Evolutionary conservation across 2,888 invertebrate species (phyloP), one percentile per base, ranked within the genome.

Genomic region (Lepas anatifera): DNA sequence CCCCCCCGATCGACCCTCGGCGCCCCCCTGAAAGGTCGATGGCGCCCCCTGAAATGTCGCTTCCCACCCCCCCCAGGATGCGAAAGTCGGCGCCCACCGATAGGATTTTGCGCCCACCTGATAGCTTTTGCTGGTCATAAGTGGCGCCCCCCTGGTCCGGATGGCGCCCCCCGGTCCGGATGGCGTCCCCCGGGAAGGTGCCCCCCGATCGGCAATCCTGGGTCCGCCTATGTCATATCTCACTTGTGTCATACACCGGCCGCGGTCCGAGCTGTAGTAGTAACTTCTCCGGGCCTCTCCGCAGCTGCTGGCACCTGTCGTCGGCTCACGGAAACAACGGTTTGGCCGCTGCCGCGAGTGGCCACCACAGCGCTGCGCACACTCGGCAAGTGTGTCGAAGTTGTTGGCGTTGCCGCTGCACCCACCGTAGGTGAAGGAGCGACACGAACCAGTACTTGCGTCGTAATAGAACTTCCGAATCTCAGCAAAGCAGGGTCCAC

Each of bases 371-470:
- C 35, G 58, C 52, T 16, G 25, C 22, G 11, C 2, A 39, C 69
- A 69, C 27, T 41, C 69, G 25, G 63, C 39, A 3, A 27, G 66
- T 8, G 69, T 32, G 7, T 39, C 22, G 43, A 69, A 69, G 64
- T 69, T 69, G 69, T 69, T 69, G 13, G 35, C 69, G 64, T 64
- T 69, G 69, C 69, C 69, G 1, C 18, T 11, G 41, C 69, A 69
- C n/a, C 69, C 69, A 66, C 64, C 64, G 64, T 41, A 69, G 64
- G n/a, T 41, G 69, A 69, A 69, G n/a, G 25, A 18, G n/a, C 41
- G 29, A 32, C 69, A 69, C 32, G 18, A 7, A 10, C 37, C 7
- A 6, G 27, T 6, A 11, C 18, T 7, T 0, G 39, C 13, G 43
- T 64, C 58, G 66, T 64, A 69, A 43, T 27, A 39, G 43, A 50